Evolutionary conservation across 2,797 vertebrate genomes (phyloP), one percentile per base, ranked within the genome.

Genomic region (Poecile montanus): DNA sequence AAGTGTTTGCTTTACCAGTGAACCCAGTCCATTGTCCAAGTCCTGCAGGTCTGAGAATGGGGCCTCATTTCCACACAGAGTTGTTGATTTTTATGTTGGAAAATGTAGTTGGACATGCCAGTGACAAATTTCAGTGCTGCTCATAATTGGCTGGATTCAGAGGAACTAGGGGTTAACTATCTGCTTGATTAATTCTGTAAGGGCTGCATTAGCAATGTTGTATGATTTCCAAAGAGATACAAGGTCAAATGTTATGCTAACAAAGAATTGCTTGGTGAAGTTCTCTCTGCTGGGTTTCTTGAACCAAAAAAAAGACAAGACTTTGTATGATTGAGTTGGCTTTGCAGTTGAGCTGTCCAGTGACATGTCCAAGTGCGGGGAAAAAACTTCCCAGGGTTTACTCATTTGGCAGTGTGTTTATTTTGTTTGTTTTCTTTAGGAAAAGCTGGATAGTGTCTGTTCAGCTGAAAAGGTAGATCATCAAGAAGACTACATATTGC

Each of bases 101-200:
- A 97, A 98, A 97, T 87, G 73, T 90, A 96, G 96, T 79, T 97
- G 97, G 96, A 97, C 96, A 94, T 92, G 95, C 97, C 97, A 97
- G 73, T 98, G 98, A 98, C 97, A 96, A 97, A 98, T 98, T 97
- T 98, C 97, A 97, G 94, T 96, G 94, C 94, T 96, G 97, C 96
- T 97, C 84, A 85, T 97, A 98, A 97, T 97, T 98, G 97, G 97
- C 96, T 97, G 95, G 91, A 91, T 96, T 76, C 94, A 56, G 53
- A 85, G 93, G 93, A 97, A 97, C 95, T 74, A 79, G 76, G 96
- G 92, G 93, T 93, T 98, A 96, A 97, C 95, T 97, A 89, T 98
- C 97, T 98, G 94, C 96, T 97, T 97, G 97, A 98, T 98, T 98
- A 97, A 98, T 98, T 98, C 96, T 98, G 94, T 94, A 91, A 97